Base-by-base conservation (phyloP, 2,888 invertebrate genomes). In the Hydrotaea diabolus region DNA sequence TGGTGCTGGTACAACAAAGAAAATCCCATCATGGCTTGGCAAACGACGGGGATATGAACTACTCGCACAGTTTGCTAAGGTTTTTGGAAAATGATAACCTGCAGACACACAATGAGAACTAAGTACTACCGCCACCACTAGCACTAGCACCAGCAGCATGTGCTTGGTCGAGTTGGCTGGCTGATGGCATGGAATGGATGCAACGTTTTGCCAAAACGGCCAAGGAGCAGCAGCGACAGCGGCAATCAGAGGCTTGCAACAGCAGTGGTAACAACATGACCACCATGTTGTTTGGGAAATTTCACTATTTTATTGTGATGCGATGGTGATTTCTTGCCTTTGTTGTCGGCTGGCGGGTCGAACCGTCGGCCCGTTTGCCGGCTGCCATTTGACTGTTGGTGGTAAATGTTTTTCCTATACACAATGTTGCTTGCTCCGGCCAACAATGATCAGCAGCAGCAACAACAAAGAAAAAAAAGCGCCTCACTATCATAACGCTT, bases 401-500 rank as follows among this genome's bases (percentile, higher is more conserved):
- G 69, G 82, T 39, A 59, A 19, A 23, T 55, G 39, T 39, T n/a
- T n/a, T 39, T 4, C 31, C 31, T 31, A 7, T 31, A 31, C 7
- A n/a, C n/a, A n/a, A n/a, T 39, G 31, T 31, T 2, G 31, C 31
- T 31, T 26, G 59, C 23, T 13, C 11, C 0, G 15, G 1, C 21
- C 1, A 15, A 26, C 15, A 23, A 59, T 23, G 26, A 23, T 15
- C 8, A 59, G 19, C 21, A 21, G 15, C 19, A 55, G 19, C 21
- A 59, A 21, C 21, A 59, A 21, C 21, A 59, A 59, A 59, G 59
- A 62, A 79, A 64, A 84, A 80, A 80, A 77, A 80, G 84, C 81
- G 85, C 73, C 81, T 80, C 79, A 80, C 85, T 85, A 91, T 90
- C 90, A 90, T 90, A 91, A 88, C 91, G 91, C 91, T 90, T 90